Evolutionary conservation across 2,797 vertebrate species (phyloP), one percentile per base, ranked within the genome.

Genomic region (Anabacerthia variegaticeps): DNA sequence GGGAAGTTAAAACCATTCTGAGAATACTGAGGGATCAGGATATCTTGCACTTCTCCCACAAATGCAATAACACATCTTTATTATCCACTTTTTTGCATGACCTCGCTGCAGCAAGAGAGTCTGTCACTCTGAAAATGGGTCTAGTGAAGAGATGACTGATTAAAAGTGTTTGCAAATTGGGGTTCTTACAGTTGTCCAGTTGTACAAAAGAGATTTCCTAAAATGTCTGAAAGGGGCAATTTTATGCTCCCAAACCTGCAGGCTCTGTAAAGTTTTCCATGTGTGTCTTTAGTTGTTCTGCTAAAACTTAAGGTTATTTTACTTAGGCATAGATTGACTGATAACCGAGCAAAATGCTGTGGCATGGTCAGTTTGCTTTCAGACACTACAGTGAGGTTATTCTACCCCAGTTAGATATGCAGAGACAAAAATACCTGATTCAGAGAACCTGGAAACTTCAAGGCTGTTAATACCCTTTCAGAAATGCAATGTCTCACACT

Each of bases 401-500:
- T 87, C 37, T 32, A 78, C 51, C 43, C 46, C 62, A 85, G 34
- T 62, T 39, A 85, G 69, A 41, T 36, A 28, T 59, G 32, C 18
- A 72, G 49, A 82, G 73, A 81, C 43, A 85, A 89, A 89, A 89
- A 51, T 7, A 72, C 82, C 66, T 61, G 16, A 86, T 89, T 85
- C 54, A 58, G 58, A 88, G 68, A 68, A 72, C 72, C 93, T 88
- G 82, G 69, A 88, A 89, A 77, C 58, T 51, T 89, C 39, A 83
- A 48, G 51, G 34, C 73, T 92, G 58, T 88, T 96, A 68, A 83
- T 74, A 85, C 24, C 88, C 75, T 89, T 91, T 54, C 68, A 82
- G 71, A 87, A 87, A 68, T 1, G 39, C 76, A 85, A 93, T 59
- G 87, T 96, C 92, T 96, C 92, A 95, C 85, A 94, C 92, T 94